Evolutionary conservation across 2,113 vertebrate genomes (phyloP).

Genomic region (Probosciger aterrimus): DNA sequence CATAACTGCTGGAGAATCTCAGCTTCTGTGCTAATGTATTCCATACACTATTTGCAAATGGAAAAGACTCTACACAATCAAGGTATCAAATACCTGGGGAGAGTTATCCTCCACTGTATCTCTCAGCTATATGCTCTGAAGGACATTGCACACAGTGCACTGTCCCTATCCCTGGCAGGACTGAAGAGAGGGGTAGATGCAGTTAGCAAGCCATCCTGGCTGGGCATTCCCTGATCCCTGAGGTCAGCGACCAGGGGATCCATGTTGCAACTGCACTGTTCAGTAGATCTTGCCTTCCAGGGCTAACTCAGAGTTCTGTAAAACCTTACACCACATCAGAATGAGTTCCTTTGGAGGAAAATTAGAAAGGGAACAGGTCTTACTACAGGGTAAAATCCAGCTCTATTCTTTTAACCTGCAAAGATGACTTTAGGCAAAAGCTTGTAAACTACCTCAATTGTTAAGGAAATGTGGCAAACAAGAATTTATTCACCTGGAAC

Average conservation of each 20-base stretch:
- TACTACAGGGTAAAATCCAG: not conserved
- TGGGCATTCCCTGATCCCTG: not conserved
- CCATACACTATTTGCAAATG: constrained; percentile 22
- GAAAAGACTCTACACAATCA: not conserved
- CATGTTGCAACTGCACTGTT: not conserved
- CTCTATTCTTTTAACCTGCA: not conserved
- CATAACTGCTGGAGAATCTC: constrained; percentile 17
- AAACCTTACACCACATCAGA: not conserved
- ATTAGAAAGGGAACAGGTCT: not conserved
- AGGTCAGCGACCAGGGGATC: not conserved
- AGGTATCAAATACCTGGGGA: not conserved
- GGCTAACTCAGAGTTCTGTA: not conserved
- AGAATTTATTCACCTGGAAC: not conserved
- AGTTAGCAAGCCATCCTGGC: not conserved
- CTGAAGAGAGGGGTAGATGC: not conserved
- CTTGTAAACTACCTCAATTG: not conserved
- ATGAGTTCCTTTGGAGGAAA: not conserved
- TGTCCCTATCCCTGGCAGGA: not conserved
- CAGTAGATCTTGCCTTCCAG: not conserved
- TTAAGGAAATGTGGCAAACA: not conserved
- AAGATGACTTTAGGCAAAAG: not conserved
- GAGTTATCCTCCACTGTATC: not conserved
- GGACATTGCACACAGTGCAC: not conserved
- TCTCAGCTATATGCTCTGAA: not conserved
- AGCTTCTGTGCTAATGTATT: constrained; percentile 9